A percentile compares a stretch with the other conserved stretches of the same genome.
These are phyloP conservation scores for Menura novaehollandiae DNA, from an alignment of 2,113 vertebrate species.

Conservation along the genomic window DNA sequence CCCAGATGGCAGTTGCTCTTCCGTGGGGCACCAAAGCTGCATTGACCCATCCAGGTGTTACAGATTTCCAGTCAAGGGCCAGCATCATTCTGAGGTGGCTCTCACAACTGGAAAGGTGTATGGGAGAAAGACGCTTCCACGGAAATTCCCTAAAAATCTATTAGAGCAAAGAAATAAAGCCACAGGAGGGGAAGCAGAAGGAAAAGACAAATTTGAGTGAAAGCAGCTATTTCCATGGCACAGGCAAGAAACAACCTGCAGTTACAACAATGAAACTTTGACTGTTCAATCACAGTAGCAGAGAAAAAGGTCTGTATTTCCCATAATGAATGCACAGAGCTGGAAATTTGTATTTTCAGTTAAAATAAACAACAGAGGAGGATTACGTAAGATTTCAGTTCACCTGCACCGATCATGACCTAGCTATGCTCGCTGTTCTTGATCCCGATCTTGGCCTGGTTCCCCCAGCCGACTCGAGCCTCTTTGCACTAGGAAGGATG, in stretches of 20 bases:
- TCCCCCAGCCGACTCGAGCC: fast-evolving
- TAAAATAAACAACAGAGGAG: neutral
- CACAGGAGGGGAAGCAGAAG: neutral
- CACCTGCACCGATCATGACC: neutral
- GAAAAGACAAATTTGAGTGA: fast-evolving
- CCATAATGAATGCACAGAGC: neutral
- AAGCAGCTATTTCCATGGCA: neutral
- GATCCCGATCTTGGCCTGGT: neutral
- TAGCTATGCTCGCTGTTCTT: fast-evolving
- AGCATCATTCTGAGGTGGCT: neutral
- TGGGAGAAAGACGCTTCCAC: neutral
- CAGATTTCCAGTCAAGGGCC: neutral
- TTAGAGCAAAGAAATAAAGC: neutral
- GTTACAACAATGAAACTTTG: neutral
- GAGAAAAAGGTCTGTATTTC: neutral
- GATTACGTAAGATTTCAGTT: neutral
- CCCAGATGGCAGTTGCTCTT: fast-evolving
- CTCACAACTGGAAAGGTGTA: fast-evolving
- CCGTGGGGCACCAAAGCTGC: neutral
- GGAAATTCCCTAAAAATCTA: neutral
- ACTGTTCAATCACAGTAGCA: neutral
- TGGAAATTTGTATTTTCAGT: neutral
- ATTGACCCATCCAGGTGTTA: fast-evolving
- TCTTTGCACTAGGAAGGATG: neutral
- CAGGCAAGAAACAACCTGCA: neutral